Percentiles rank a stretch among this genome's conserved stretches.
These are phyloP conservation scores for Lethrus apterus DNA, from an alignment of 1,140 invertebrate species.

Conservation along the genomic window DNA sequence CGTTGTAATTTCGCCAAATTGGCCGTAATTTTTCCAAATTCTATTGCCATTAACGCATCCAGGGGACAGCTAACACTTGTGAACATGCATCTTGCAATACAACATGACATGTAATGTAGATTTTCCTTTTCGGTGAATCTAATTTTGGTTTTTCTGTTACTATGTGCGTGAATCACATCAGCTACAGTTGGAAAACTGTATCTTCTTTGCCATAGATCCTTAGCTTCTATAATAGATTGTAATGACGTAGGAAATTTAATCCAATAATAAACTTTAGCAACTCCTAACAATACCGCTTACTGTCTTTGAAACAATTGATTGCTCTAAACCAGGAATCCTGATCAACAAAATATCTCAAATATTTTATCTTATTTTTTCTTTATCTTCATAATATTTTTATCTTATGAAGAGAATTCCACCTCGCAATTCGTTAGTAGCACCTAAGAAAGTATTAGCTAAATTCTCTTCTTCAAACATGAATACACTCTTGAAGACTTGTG, in stretches of 20 bases:
- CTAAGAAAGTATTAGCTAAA: too few species aligned
- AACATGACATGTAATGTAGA: background rate
- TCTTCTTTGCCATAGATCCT: background rate
- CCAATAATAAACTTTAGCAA: background rate
- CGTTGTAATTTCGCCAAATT: slow-evolving; percentile 14
- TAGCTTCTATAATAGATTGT: background rate
- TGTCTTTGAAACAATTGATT: too few species aligned
- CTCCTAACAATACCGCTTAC: too few species aligned
- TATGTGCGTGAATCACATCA: background rate
- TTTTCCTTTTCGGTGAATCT: background rate
- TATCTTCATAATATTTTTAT: too few species aligned
- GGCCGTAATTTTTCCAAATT: slow-evolving; percentile 22
- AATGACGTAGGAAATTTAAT: background rate
- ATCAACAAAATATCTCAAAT: too few species aligned
- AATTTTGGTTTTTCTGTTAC: background rate
- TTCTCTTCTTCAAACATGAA: too few species aligned
- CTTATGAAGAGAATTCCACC: too few species aligned
- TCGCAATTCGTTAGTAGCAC: too few species aligned
- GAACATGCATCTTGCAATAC: background rate
- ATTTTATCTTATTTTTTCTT: too few species aligned
- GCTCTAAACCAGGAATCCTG: too few species aligned
- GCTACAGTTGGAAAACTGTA: background rate
- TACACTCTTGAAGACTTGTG: too few species aligned
- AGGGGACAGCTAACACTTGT: slow-evolving; percentile 14
- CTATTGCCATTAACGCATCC: slow-evolving; percentile 14